Percentiles rank a stretch among this genome's conserved stretches.
Evolutionary conservation across 64 coral and sea anemone species (phyloP).

Genomic region (Dendrophyllia cribrosa): DNA sequence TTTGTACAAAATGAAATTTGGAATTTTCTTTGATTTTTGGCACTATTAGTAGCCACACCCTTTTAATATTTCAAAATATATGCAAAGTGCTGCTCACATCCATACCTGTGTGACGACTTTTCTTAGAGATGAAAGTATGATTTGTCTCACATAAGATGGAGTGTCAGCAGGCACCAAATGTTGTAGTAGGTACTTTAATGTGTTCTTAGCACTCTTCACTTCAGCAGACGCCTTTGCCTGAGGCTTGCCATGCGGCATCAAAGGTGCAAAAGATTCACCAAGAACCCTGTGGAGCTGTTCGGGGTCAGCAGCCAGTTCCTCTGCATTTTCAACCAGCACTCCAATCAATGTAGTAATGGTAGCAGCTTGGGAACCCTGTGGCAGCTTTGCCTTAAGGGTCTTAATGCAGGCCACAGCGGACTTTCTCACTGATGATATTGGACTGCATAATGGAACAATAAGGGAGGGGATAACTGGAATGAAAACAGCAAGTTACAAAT

Average conservation of each 20-base stretch:
- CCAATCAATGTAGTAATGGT: constrained; percentile 52
- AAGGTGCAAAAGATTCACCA: constrained; percentile 11
- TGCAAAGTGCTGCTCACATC: neutral
- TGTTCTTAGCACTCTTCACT: constrained; percentile 26
- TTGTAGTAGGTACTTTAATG: constrained; percentile 50
- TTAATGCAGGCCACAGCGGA: constrained; percentile 56
- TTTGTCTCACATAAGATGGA: constrained; percentile 58
- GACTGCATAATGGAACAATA: constrained; percentile 64
- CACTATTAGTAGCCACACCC: too few species aligned
- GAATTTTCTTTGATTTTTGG: too few species aligned
- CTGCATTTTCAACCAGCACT: constrained; percentile 66
- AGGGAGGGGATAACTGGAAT: constrained; percentile 78
- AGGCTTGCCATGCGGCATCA: neutral
- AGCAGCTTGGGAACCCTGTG: neutral
- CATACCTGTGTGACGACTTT: constrained; percentile 72
- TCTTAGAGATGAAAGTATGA: constrained; percentile 47
- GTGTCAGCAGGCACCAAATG: constrained; percentile 58
- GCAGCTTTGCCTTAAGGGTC: constrained; percentile 12
- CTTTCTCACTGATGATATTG: constrained; percentile 68
- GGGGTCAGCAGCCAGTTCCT: constrained; percentile 81
- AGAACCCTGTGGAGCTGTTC: constrained; percentile 64
- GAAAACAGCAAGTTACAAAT: neutral
- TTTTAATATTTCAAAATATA: too few species aligned
- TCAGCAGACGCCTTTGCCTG: constrained; percentile 55
- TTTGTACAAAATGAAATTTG: too few species aligned